Evolutionary conservation across 2,113 vertebrate species (phyloP).

Genomic region (Limanda limanda): DNA sequence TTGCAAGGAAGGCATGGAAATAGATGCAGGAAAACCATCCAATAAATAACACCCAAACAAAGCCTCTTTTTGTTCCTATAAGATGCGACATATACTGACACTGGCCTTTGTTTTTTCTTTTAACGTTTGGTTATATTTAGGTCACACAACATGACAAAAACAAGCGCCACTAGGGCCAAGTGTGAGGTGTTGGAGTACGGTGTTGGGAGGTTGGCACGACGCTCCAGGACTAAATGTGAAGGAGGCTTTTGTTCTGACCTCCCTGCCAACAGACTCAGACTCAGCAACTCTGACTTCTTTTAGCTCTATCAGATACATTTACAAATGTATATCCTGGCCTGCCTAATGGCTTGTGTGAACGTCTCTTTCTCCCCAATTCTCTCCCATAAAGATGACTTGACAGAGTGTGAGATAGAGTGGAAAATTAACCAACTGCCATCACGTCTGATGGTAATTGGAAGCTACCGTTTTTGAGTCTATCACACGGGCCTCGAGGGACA

Average conservation of each 20-base stretch:
- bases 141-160: conserved; percentile 39
- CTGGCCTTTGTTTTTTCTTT: conserved; percentile 3
- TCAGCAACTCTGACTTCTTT: conserved; percentile 16
- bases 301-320: neutral
- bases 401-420: neutral
- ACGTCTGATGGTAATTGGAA: conserved; percentile 25
- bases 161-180: conserved; percentile 25
- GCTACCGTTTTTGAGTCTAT: conserved; percentile 25
- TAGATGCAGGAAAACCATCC: neutral
- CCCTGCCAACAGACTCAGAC: conserved; percentile 6
- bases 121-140: conserved; percentile 41
- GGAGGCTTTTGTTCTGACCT: conserved; percentile 7
- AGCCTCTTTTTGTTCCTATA: neutral
- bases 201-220: conserved; percentile 19
- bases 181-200: conserved; percentile 42
- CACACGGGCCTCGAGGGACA: conserved; percentile 43
- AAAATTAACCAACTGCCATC: conserved; percentile 32
- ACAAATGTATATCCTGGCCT: conserved; percentile 17
- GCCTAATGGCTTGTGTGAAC: neutral
- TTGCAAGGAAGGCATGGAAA: neutral
- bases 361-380: neutral
- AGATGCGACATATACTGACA: neutral
- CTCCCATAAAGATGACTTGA: conserved; percentile 11
- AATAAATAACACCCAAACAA: neutral
- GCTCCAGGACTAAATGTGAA: neutral